Evolutionary conservation across 1,140 invertebrate genomes (phyloP), one percentile per base, ranked within the genome.

Genomic region (Ganaspis sp.): DNA sequence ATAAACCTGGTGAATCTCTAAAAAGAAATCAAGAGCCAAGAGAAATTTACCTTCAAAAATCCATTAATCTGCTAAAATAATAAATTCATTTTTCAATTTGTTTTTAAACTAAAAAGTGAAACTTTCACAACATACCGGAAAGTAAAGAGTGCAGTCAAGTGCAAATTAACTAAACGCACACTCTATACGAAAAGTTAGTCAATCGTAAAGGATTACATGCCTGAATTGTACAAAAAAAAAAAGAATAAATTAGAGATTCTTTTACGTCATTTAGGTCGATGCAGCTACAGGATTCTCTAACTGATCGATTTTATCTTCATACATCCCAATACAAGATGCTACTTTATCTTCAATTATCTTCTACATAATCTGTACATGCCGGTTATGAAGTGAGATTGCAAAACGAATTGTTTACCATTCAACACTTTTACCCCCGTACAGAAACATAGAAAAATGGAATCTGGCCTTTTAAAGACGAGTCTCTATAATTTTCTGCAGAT

Each of bases 311-410:
- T 23, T 64, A 64, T 64, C 58, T 64, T 15, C n/a, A n/a, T 29
- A 64, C 26, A 58, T n/a, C 23, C 26, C 12, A 11, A 26, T 29
- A 34, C 11, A 26, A 58, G 23, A 64, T 64, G 21, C 9, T 26
- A 29, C 12, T 15, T 64, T 64, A 64, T 26, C 58, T 64, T 8
- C 23, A 5, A 11, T 26, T 26, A 23, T 64, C 21, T 9, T 9
- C 21, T 15, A 64, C 9, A 58, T 64, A 64, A 9, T 15, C 9
- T 64, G 15, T 15, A 64, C 12, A n/a, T 26, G 58, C 58, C 11
- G 23, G 26, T 64, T 29, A 64, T 64, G 58, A 64, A 64, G 23
- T 64, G n/a, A n/a, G 58, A n/a, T 64, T 64, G 58, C 58, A 64
- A 64, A 64, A 64, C 23, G 26, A 8, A 64, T 64, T 34, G 12